phyloP scores from a whole-genome alignment of 2,888 invertebrate species.

The Tenthredo scrophulariae region DNA sequence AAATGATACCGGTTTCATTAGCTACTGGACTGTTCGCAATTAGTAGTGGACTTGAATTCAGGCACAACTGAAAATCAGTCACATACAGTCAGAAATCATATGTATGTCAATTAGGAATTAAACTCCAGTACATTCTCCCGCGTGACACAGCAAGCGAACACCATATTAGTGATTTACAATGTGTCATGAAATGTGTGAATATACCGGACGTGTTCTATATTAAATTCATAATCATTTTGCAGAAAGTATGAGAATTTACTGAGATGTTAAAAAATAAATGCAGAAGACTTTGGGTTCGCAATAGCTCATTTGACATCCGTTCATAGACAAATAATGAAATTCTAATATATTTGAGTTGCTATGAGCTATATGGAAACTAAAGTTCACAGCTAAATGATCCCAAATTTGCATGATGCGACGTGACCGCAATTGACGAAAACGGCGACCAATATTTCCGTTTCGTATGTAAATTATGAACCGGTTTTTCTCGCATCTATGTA shows the following conservation, averaged over 20 bases:
- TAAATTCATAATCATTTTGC: not conserved
- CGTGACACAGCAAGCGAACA: conserved; percentile 35
- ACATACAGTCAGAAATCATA: no score
- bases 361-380: not conserved
- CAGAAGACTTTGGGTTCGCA: not conserved
- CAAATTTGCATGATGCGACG: not conserved
- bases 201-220: not conserved
- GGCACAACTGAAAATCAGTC: not conserved
- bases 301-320: not conserved
- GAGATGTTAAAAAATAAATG: not conserved
- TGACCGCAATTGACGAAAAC: conserved; percentile 48
- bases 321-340: not conserved
- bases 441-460: conserved; percentile 46
- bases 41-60: not conserved
- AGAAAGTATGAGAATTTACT: not conserved
- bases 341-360: not conserved
- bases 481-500: conserved; percentile 35
- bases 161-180: conserved; percentile 7
- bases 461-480: conserved; percentile 51
- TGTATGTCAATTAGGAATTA: conserved; percentile 2
- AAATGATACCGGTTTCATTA: not conserved
- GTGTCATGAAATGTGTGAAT: not conserved
- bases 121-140: conserved; percentile 2
- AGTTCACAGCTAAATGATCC: not conserved
- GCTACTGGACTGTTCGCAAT: not conserved